Base-by-base conservation (phyloP, 2,888 invertebrate genomes). In the Pollenia griseotomentosa region DNA sequence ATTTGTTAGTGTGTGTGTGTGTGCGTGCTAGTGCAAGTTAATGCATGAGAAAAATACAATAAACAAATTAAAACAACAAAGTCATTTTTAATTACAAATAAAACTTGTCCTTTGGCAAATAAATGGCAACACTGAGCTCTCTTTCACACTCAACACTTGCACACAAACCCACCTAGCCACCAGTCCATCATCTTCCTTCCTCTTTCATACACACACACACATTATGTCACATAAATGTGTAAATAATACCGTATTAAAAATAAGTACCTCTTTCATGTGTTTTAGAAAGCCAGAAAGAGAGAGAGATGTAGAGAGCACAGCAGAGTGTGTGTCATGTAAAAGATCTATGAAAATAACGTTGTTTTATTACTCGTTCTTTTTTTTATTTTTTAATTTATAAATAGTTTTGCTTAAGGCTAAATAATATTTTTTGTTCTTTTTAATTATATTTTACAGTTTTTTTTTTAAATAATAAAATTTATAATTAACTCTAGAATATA, bases 61-160 rank as follows among this genome's bases (percentile, higher is more conserved):
- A 84, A 87, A 87, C 66, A 87, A 84, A 84, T 87, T 87, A 73
- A 83, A 83, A 83, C 71, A 87, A 87, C 86, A 87, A 87, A 87
- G 86, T 84, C 83, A 83, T 55, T 87, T 86, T 84, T 84, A 87
- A 87, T 87, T 87, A 87, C 83, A 77, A 84, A 63, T 73, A 75
- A 23, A 81, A 83, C 40, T 61, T 87, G 83, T 87, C 86, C 86
- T 78, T 51, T 84, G 86, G 83, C 86, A 81, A 83, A 68, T 48
- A 84, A 33, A 51, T 73, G 73, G 61, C 68, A 42, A 48, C 12
- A 68, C 66, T 42, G 40, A 11, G 51, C 19, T 23, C 19, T 66
- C 19, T 61, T 79, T 59, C 44, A 70, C 53, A 70, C 19, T 51
- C 61, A 53, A 65, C 55, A 77, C 46, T 19, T n/a, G 2, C 40